Base-by-base conservation (phyloP, 2,888 invertebrate genomes). In the Oasisia sp. region DNA sequence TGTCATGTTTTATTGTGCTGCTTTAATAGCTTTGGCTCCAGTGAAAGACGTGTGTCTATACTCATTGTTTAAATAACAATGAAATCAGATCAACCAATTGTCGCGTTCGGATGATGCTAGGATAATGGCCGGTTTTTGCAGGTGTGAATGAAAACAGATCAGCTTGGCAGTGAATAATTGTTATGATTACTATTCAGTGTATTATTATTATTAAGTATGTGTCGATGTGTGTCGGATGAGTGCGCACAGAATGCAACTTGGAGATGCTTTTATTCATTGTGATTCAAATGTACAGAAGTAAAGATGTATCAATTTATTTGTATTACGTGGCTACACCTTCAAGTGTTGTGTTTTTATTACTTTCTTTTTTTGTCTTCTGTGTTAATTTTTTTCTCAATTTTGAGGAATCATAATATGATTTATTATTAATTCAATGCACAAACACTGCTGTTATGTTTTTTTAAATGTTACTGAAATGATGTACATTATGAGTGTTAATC, bases 221-320 rank as follows among this genome's bases (percentile, higher is more conserved):
- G 74, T 74, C 74, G n/a, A 74, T 74, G 7, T 74, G 27, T 74
- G 74, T 27, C 74, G 74, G n/a, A n/a, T 74, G 74, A 74, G n/a
- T 74, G 74, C 7, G 27, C 19, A 27, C 74, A 1, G 74, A 74
- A n/a, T 74, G 74, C 27, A 74, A 19, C 74, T 74, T 74, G 27
- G 27, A 74, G 74, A 74, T 74, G 74, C 74, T 74, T 74, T 74
- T 74, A 74, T 74, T 74, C 74, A 74, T 74, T 74, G 74, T 74
- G 74, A 74, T 74, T 74, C 74, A 74, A 27, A 74, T 74, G 74
- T 74, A 74, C 74, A 74, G 74, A 74, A 74, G 74, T 74, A 74
- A 74, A 74, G 74, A 74, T 74, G 74, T 74, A 74, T 74, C 14
- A 74, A 74, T 74, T 74, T 19, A 74, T 74, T 74, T 74, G 74